A percentile compares a stretch with the other conserved stretches of the same genome.
Conservation (phyloP, 2,888 invertebrate genomes). For the Oegoconia quadripuncta region DNA sequence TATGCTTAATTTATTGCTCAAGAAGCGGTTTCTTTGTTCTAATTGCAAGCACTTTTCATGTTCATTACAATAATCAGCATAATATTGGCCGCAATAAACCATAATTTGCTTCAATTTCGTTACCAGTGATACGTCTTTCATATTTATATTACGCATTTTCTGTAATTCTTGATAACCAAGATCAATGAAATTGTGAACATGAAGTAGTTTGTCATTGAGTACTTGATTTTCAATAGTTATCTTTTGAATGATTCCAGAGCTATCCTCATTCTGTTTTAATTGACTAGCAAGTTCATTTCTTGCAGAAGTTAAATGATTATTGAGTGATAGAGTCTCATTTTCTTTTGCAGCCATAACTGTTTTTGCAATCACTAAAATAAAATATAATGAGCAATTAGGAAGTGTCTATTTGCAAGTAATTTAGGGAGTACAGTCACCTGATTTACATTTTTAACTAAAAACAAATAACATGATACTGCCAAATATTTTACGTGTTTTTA, state of each 20-base stretch:
- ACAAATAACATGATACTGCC: no score
- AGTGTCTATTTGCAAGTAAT: conserved; percentile 1
- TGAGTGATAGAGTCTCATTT: conserved; percentile 33
- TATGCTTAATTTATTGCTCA: conserved; percentile 43
- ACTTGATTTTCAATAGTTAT: conserved; percentile 33
- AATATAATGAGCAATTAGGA: background rate
- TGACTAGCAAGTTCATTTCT: conserved; percentile 36
- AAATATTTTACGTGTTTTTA: no score
- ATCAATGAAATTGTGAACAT: conserved; percentile 37
- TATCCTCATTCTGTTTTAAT: conserved; percentile 28
- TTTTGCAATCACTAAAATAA: conserved; percentile 42
- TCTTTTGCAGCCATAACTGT: conserved; percentile 39
- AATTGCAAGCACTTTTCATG: conserved; percentile 32
- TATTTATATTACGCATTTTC: conserved; percentile 30
- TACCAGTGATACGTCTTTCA: conserved; percentile 28
- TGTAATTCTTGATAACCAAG: conserved; percentile 44
- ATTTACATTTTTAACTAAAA: no score
- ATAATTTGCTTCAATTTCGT: conserved; percentile 46
- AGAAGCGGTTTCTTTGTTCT: conserved; percentile 45
- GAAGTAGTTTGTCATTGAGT: conserved; percentile 34
- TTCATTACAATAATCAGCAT: conserved; percentile 43
- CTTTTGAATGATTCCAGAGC: conserved; percentile 25
- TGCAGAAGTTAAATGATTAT: conserved; percentile 29
- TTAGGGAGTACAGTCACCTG: no score
- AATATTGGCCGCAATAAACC: conserved; percentile 43